These are phyloP conservation scores for Autographa pulchrina DNA, from an alignment of 2,888 invertebrate species.

Conservation along the genomic window DNA sequence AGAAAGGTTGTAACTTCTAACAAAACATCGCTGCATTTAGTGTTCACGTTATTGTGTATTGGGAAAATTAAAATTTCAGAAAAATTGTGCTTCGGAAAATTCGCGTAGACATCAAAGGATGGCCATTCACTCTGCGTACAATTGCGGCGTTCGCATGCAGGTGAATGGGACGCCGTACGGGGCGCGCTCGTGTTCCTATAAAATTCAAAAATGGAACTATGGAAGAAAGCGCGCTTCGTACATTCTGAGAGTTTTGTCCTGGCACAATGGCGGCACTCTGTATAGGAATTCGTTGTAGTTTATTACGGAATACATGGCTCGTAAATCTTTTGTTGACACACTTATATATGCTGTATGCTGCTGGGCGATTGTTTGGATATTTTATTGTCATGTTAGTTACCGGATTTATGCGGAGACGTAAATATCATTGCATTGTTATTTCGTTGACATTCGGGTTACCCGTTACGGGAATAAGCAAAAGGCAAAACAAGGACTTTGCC, in stretches of 20 bases:
- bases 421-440: slow-evolving; percentile 13
- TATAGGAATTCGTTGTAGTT: slow-evolving; percentile 69
- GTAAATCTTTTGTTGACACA: slow-evolving; percentile 59
- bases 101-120: slow-evolving; percentile 64
- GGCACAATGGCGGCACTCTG: slow-evolving; percentile 64
- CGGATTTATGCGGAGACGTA: slow-evolving; percentile 35
- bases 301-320: slow-evolving; percentile 63
- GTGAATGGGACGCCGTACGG: slow-evolving; percentile 58
- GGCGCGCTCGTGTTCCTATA: slow-evolving; percentile 63
- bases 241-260: slow-evolving; percentile 68
- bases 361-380: slow-evolving; percentile 52
- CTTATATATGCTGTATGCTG: slow-evolving; percentile 39
- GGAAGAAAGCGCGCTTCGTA: slow-evolving; percentile 68
- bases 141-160: slow-evolving; percentile 63
- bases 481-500: not conserved
- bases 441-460: not conserved
- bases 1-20: not conserved
- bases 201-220: slow-evolving; percentile 73
- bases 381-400: slow-evolving; percentile 52
- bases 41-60: slow-evolving; percentile 27
- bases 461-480: not conserved
- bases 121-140: slow-evolving; percentile 66
- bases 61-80: slow-evolving; percentile 22
- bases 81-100: slow-evolving; percentile 58
- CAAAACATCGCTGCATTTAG: not conserved